Evolutionary conservation across 2,113 vertebrate genomes (phyloP).

Genomic region (Platichthys flesus): DNA sequence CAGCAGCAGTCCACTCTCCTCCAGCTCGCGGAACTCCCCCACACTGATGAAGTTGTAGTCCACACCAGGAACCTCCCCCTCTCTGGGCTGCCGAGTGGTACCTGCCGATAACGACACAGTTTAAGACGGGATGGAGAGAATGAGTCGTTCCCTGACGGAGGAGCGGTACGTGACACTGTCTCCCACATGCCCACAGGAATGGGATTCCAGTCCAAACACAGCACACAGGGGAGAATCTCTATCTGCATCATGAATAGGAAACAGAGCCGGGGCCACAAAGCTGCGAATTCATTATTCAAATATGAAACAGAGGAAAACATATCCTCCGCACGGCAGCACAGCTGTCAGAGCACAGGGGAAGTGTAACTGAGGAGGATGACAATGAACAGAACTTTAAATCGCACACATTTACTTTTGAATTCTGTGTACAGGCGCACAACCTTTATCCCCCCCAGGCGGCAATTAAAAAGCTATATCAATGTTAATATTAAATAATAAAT

Average conservation of each 20-base stretch:
- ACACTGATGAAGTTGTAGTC: slow-evolving; percentile 99
- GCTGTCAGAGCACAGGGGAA: slow-evolving; percentile 14
- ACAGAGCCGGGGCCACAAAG: slow-evolving; percentile 40
- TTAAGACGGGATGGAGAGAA: slow-evolving; percentile 22
- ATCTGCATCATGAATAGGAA: slow-evolving; percentile 70
- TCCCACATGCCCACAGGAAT: slow-evolving; percentile 47
- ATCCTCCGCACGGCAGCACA: slow-evolving; percentile 25
- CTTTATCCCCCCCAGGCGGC: slow-evolving; percentile 9
- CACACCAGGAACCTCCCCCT: slow-evolving; percentile 96
- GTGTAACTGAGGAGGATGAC: slow-evolving; percentile 26
- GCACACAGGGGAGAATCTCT: slow-evolving; percentile 47
- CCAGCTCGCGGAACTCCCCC: slow-evolving; percentile 93
- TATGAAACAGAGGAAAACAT: slow-evolving; percentile 24
- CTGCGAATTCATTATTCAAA: slow-evolving; percentile 59
- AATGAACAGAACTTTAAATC: slow-evolving; percentile 54
- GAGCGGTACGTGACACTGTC: slow-evolving; percentile 10
- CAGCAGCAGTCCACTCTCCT: slow-evolving; percentile 94
- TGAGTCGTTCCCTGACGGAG: background rate
- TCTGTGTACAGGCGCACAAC: background rate
- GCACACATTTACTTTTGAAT: slow-evolving; percentile 14
- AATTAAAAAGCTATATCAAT: slow-evolving; percentile 9
- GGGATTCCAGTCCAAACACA: slow-evolving; percentile 44
- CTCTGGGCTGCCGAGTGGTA: slow-evolving; percentile 96
- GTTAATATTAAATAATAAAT: background rate
- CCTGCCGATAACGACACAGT: slow-evolving; percentile 81